Base-by-base conservation (phyloP, 2,113 vertebrate species). In the Phalacrocorax aristotelis region DNA sequence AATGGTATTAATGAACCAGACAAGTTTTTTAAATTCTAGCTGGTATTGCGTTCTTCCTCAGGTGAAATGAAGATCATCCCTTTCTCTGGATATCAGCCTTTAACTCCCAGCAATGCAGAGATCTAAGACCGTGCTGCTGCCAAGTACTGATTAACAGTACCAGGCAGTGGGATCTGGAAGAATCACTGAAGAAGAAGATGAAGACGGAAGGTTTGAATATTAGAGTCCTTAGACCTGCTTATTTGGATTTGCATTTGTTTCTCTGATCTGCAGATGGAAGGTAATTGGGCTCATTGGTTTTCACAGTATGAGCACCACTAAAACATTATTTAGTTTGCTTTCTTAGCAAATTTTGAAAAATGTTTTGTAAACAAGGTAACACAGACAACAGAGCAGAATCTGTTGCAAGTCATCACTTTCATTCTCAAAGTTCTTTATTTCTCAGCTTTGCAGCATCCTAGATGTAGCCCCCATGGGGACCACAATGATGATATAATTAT, bases 341-440 rank as follows among this genome's bases (percentile, higher is more conserved):
- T 62, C 70, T 54, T 74, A 71, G 57, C 60, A 92, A 83, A 92
- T 68, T 78, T 60, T 82, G 40, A 79, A 42, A 83, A 68, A 72
- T 62, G 2, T 93, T 93, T 82, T 78, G 38, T 42, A 64, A 87
- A 62, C 36, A 92, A 15, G 22, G 25, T 77, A 90, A 75, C 12
- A 75, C 10, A 71, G 57, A n/a, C 51, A 84, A 51, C 3, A 1
- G 22, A 40, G 44, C 10, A 64, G 38, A 89, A n/a, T 71, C 71
- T 65, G 23, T 38, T 70, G 9, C 7, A 10, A 96, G 71, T 93
- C 83, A 92, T 74, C 68, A 75, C 89, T 96, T 96, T 89, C 57
- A 1, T 82, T 95, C 77, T 82, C 82, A 46, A 89, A 89, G 72
- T 96, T 97, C 95, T 89, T 72, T 71, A 84, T 95, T 94, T 94